Evolutionary conservation across 2,797 vertebrate genomes (phyloP), one percentile per base, ranked within the genome.

Genomic region (Fistularia tabacaria): DNA sequence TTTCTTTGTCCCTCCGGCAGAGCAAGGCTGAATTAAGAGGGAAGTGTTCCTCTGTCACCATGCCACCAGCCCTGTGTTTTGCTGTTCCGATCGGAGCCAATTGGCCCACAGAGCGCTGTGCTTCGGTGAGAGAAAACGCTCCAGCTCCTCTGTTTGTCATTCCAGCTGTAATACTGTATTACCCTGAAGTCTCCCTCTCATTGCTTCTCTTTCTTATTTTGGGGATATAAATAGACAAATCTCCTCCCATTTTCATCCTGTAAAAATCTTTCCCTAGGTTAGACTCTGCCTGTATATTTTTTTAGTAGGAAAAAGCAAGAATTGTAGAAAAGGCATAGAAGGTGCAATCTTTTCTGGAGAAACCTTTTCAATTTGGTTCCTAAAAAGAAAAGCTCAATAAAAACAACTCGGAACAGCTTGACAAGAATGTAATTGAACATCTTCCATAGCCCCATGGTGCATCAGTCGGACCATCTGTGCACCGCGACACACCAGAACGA

Each of bases 21-120:
- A 66, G 56, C 46, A 10, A 48, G 57, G 51, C 57, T 66, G 66
- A 64, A 76, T 62, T 55, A 75, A 62, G 73, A 83, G 73, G 65
- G 76, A 84, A 68, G 77, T 73, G 75, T 81, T 85, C 74, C 76
- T 74, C 80, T 65, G 84, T 87, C 60, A 69, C 57, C 74, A 85
- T 87, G 83, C 49, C 83, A 76, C 85, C 84, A 40, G 69, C 48
- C 42, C 71, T 62, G 70, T 87, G 83, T 88, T 88, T 85, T 85
- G 76, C 73, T 58, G 70, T 38, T 61, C 56, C 44, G 74, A 54
- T 68, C 57, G 2, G 55, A 75, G 80, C 84, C 89, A 85, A 79
- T 62, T 80, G 80, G 84, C 81, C 75, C 73, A 57, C 74, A 72
- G 68, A 77, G 62, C 36, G 14, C 53, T 10, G 44, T 3, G 57